Evolutionary conservation across 2,113 vertebrate genomes (phyloP).

Genomic region (Ramphastos sulfuratus): DNA sequence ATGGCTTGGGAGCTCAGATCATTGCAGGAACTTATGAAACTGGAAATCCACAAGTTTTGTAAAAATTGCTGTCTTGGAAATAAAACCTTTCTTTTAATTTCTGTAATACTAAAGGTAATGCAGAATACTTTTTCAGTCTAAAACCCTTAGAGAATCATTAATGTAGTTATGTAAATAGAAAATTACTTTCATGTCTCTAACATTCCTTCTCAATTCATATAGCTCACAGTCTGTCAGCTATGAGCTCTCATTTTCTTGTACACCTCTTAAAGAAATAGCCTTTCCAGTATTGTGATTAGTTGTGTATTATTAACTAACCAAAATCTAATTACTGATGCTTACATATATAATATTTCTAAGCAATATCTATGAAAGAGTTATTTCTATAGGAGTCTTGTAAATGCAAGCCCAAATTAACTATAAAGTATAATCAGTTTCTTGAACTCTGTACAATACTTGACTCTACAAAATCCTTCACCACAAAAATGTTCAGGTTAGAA

Average conservation of each 20-base stretch:
- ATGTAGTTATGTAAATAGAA: neutral
- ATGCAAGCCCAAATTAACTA: slow-evolving; percentile 54
- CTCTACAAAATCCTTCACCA: slow-evolving; percentile 30
- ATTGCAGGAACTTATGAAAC: neutral
- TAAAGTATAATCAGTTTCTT: slow-evolving; percentile 27
- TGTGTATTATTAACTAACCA: slow-evolving; percentile 66
- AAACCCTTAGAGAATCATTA: slow-evolving; percentile 1
- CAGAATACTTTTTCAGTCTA: neutral
- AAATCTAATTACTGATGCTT: slow-evolving; percentile 74
- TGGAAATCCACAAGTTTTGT: neutral
- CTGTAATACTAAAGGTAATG: neutral
- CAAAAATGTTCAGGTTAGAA: slow-evolving; percentile 26
- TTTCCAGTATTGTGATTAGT: slow-evolving; percentile 63
- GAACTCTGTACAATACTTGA: slow-evolving; percentile 10
- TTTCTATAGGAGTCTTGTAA: slow-evolving; percentile 66
- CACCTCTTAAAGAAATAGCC: slow-evolving; percentile 24
- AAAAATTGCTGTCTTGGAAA: slow-evolving; percentile 1
- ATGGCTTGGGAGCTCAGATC: neutral
- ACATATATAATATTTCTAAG: slow-evolving; percentile 68
- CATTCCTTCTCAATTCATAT: neutral
- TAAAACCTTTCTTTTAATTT: neutral
- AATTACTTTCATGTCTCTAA: neutral
- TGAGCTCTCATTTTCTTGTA: neutral
- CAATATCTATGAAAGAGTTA: slow-evolving; percentile 63
- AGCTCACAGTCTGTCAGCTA: neutral